These are phyloP conservation scores for Gymnosoma rotundatum DNA, from an alignment of 2,888 invertebrate species.

Conservation along the genomic window DNA sequence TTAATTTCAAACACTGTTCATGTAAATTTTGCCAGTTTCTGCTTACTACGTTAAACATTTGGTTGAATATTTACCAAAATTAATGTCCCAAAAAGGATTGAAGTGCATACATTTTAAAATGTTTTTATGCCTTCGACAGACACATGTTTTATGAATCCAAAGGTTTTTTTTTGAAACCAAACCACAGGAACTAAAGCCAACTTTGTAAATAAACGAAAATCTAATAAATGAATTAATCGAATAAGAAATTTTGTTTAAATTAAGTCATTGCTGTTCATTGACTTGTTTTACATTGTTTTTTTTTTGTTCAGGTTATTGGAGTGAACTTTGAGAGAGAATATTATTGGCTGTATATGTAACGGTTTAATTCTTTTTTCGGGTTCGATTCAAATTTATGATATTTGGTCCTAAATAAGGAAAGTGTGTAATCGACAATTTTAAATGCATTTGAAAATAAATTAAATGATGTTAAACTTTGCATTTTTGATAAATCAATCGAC, in stretches of 20 bases:
- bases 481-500: too few species aligned
- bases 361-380: neutral
- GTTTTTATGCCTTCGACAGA: constrained; percentile 19
- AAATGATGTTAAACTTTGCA: too few species aligned
- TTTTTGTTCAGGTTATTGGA: neutral
- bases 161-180: constrained; percentile 5
- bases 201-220: constrained; percentile 51
- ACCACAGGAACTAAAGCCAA: constrained; percentile 52
- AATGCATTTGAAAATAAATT: too few species aligned
- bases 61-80: constrained; percentile 4
- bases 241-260: constrained; percentile 46
- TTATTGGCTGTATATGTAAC: neutral
- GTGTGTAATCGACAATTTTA: too few species aligned
- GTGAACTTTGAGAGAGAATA: neutral
- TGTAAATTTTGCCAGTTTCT: neutral
- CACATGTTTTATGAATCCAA: constrained; percentile 41
- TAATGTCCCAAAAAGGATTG: neutral
- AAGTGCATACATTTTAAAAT: neutral
- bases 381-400: too few species aligned
- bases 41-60: neutral
- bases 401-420: too few species aligned
- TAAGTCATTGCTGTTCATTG: constrained; percentile 4
- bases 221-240: constrained; percentile 60
- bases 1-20: constrained; percentile 9
- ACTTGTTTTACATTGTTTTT: constrained; percentile 34